These are phyloP conservation scores for Monopis laevigella DNA, from an alignment of 2,888 invertebrate genomes.

Conservation along the genomic window DNA sequence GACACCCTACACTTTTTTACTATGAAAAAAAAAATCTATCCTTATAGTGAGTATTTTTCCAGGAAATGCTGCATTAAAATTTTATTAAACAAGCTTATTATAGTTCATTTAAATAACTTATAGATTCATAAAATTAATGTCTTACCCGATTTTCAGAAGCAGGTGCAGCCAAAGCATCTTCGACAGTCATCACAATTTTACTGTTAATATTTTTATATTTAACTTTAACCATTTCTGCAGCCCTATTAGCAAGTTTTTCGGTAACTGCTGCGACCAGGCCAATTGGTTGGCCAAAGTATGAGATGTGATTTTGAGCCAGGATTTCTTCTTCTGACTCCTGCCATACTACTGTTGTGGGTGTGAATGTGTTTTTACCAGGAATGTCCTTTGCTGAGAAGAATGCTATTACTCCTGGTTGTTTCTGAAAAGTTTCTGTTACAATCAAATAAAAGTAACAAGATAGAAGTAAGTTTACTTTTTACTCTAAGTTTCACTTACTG, in stretches of 20 bases:
- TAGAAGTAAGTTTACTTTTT: too few species aligned
- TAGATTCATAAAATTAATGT: too few species aligned
- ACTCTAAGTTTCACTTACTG: too few species aligned
- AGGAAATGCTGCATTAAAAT: too few species aligned
- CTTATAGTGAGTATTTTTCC: too few species aligned
- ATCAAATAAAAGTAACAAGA: too few species aligned
- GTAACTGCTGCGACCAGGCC: constrained; percentile 77
- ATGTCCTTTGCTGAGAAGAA: constrained; percentile 74
- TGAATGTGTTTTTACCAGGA: constrained; percentile 73
- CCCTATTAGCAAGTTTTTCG: constrained; percentile 62
- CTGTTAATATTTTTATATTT: constrained; percentile 53
- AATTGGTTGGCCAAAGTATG: constrained; percentile 77
- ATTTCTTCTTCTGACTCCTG: constrained; percentile 52
- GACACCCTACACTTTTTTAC: too few species aligned
- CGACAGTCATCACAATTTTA: constrained; percentile 44
- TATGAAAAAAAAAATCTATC: too few species aligned
- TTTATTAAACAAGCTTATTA: too few species aligned
- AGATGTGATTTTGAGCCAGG: constrained; percentile 60
- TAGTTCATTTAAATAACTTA: too few species aligned
- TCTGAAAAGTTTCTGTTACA: too few species aligned
- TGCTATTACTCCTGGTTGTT: constrained; percentile 71
- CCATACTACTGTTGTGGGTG: constrained; percentile 40
- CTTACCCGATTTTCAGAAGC: constrained; percentile 47
- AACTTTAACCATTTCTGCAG: constrained; percentile 44
- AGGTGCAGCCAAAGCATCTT: constrained; percentile 57